Conservation (phyloP, 2,888 invertebrate genomes). For the Isoperla grammatica region DNA sequence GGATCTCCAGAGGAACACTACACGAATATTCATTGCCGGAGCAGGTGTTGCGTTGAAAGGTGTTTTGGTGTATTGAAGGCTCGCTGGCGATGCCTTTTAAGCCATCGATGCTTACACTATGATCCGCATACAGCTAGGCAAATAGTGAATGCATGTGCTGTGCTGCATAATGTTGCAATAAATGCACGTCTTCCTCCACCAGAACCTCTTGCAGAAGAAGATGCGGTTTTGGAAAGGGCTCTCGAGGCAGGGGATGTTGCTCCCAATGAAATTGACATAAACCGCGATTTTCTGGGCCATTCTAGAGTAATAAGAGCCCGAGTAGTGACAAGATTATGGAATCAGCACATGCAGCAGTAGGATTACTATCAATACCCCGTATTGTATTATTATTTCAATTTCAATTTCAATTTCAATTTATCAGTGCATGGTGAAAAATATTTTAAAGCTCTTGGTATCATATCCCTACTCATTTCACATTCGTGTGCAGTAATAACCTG, state of each 20-base stretch:
- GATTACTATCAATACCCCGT: too few species aligned
- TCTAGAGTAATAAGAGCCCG: background rate
- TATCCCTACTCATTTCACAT: too few species aligned
- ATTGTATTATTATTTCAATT: too few species aligned
- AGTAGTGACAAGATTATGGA: background rate
- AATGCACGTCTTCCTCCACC: too few species aligned
- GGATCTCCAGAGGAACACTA: constrained; percentile 20
- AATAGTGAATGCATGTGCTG: too few species aligned
- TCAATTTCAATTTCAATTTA: too few species aligned
- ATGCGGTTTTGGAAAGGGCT: background rate
- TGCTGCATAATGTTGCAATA: too few species aligned
- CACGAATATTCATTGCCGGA: background rate
- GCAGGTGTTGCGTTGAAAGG: constrained; percentile 16
- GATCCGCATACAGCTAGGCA: background rate
- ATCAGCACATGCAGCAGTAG: too few species aligned
- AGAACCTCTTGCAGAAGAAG: background rate
- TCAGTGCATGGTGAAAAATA: too few species aligned
- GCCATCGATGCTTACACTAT: constrained; percentile 10
- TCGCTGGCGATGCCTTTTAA: too few species aligned
- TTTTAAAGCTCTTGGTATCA: too few species aligned
- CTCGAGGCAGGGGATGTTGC: constrained; percentile 3
- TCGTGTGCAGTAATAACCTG: too few species aligned
- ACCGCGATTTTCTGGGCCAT: background rate
- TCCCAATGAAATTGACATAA: background rate
- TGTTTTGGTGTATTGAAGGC: constrained; percentile 21